phyloP scores from a whole-genome alignment of 2,113 vertebrate species.

The Cygnus buccinator region DNA sequence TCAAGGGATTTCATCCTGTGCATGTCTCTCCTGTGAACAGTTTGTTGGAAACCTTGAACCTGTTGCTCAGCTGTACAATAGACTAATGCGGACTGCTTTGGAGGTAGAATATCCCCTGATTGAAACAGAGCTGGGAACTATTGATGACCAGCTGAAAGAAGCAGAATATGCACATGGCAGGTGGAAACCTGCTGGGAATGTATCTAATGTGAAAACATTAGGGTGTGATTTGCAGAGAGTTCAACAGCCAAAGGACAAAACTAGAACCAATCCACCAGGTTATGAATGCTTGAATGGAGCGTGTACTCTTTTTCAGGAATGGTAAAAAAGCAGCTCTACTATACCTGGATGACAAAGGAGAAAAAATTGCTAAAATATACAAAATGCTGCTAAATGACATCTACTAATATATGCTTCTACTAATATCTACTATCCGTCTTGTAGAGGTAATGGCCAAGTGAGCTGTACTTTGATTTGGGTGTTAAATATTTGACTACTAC shows the following conservation, averaged over 20 bases:
- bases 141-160: slow-evolving; percentile 74
- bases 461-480: not conserved
- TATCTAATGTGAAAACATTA: slow-evolving; percentile 64
- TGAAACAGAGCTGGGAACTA: slow-evolving; percentile 67
- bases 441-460: slow-evolving; percentile 71
- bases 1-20: not conserved
- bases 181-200: slow-evolving; percentile 75
- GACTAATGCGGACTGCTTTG: slow-evolving; percentile 78
- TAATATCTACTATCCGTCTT: slow-evolving; percentile 62
- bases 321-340: slow-evolving; percentile 77
- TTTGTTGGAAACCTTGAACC: slow-evolving; percentile 80
- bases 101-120: slow-evolving; percentile 81
- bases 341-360: slow-evolving; percentile 77
- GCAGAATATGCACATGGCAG: slow-evolving; percentile 78
- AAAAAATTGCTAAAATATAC: slow-evolving; percentile 75
- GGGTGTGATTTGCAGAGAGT: slow-evolving; percentile 74
- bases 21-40: slow-evolving; percentile 26
- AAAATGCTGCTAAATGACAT: slow-evolving; percentile 76
- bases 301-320: slow-evolving; percentile 77
- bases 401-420: not conserved
- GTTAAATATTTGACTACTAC: not conserved
- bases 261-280: slow-evolving; percentile 72
- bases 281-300: slow-evolving; percentile 78
- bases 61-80: slow-evolving; percentile 80
- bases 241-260: slow-evolving; percentile 75